phyloP scores from a whole-genome alignment of 2,113 vertebrate genomes.

The Salvelinus fontinalis region DNA sequence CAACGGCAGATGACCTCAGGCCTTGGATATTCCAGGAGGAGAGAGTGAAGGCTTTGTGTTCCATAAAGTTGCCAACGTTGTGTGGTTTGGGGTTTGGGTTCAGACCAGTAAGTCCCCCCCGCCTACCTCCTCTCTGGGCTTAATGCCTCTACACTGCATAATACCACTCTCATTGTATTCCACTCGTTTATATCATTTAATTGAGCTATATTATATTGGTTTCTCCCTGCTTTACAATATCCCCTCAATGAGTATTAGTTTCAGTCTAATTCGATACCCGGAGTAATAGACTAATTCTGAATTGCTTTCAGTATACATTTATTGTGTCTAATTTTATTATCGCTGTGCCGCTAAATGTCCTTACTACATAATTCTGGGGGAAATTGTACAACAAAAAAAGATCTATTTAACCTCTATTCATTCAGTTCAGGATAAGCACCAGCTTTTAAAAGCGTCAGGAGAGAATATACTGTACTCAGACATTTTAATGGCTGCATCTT shows the following conservation, averaged over 20 bases:
- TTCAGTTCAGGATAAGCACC: conserved; percentile 1
- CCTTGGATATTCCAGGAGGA: too few species aligned
- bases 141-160: too few species aligned
- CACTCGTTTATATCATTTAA: conserved; percentile 60
- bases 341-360: conserved; percentile 40
- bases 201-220: conserved; percentile 64
- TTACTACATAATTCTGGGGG: conserved; percentile 35
- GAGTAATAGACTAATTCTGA: conserved; percentile 62
- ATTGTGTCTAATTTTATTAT: conserved; percentile 65
- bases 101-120: too few species aligned
- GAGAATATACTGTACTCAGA: conserved; percentile 40
- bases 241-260: conserved; percentile 58
- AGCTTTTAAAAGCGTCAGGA: conserved; percentile 46
- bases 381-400: conserved; percentile 21
- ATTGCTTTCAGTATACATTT: conserved; percentile 70
- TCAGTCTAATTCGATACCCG: conserved; percentile 66
- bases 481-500: conserved; percentile 38
- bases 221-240: conserved; percentile 61
- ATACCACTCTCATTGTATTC: conserved; percentile 47
- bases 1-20: too few species aligned
- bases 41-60: too few species aligned
- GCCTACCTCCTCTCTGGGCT: too few species aligned
- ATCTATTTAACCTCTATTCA: conserved; percentile 38
- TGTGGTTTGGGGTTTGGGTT: too few species aligned
- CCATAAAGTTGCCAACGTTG: too few species aligned